Evolutionary conservation across 2,888 invertebrate genomes (phyloP), one percentile per base, ranked within the genome.

Genomic region (Dryobota labecula): DNA sequence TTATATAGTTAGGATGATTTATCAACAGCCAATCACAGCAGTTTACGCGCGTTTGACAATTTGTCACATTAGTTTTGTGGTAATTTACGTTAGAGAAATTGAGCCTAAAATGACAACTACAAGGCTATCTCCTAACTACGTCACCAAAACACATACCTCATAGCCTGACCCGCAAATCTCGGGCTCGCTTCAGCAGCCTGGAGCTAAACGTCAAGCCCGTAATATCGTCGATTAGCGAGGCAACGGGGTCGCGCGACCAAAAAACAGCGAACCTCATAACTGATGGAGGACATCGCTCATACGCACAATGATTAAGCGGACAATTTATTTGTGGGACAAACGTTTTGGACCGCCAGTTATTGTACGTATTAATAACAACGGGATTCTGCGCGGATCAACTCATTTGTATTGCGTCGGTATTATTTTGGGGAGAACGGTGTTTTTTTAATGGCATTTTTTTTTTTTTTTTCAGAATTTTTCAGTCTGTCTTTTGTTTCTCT

Each of bases 261-360:
- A 92, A 92, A 92, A 89, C 87, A 85, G 76, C 69, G 69, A 74
- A 81, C 81, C 80, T 70, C 73, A 79, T 84, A 82, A 88, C 87
- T 90, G 90, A 93, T 92, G 91, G 83, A 85, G 76, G 83, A 84
- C 91, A 93, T 93, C 89, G 82, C 86, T 93, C 93, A 92, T 89
- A 87, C 87, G 82, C 80, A 78, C 78, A 84, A 87, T 93, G 93
- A 94, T 92, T 91, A 92, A 93, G 88, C 86, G 90, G 73, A 79
- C 90, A 84, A 92, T 93, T 93, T 92, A 91, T 93, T 93, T 92
- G 91, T 89, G 87, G 88, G 85, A 85, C 85, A 76, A 78, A 71
- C 80, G 80, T 74, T 80, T 82, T 73, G 82, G 80, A 64, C 80
- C 80, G 74, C 66, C 70, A 79, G 78, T 81, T 83, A 84, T 85